Percentiles rank a stretch among this genome's conserved stretches.
Evolutionary conservation across 2,113 vertebrate genomes (phyloP).

Genomic region (Menidia beryllina): DNA sequence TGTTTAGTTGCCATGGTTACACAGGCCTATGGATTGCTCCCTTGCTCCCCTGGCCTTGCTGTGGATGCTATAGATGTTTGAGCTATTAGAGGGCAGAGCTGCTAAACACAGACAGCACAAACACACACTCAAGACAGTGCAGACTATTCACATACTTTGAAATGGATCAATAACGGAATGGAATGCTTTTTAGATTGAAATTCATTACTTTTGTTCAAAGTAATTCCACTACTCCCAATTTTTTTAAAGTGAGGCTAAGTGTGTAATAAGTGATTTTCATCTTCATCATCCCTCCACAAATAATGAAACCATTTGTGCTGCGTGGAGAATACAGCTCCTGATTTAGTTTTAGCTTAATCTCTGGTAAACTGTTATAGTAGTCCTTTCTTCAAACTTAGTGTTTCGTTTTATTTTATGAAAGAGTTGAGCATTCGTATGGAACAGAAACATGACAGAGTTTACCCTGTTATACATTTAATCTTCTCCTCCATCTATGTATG

Average conservation of each 20-base stretch:
- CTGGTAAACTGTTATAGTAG: too few species aligned
- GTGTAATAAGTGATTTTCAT: too few species aligned
- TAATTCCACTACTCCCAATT: too few species aligned
- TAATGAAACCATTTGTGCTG: constrained; percentile 26
- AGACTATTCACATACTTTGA: constrained; percentile 25
- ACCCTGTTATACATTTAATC: too few species aligned
- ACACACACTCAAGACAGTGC: constrained; percentile 25
- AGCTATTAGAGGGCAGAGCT: constrained; percentile 73
- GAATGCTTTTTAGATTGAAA: too few species aligned
- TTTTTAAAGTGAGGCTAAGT: too few species aligned
- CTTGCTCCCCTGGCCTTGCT: constrained; percentile 76
- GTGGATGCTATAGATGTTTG: constrained; percentile 79
- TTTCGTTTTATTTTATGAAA: constrained; percentile 65
- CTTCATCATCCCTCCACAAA: background rate
- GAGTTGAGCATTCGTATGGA: constrained; percentile 34
- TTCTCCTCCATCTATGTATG: too few species aligned
- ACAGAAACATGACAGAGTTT: too few species aligned
- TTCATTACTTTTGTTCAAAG: too few species aligned
- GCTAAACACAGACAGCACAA: constrained; percentile 57
- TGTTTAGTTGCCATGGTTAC: constrained; percentile 87
- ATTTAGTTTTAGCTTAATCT: too few species aligned
- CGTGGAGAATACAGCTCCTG: background rate
- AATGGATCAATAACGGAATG: too few species aligned
- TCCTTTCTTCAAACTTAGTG: background rate
- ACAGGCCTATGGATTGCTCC: constrained; percentile 80